phyloP scores from a whole-genome alignment of 2,113 vertebrate genomes.

The Phodopus roborovskii region DNA sequence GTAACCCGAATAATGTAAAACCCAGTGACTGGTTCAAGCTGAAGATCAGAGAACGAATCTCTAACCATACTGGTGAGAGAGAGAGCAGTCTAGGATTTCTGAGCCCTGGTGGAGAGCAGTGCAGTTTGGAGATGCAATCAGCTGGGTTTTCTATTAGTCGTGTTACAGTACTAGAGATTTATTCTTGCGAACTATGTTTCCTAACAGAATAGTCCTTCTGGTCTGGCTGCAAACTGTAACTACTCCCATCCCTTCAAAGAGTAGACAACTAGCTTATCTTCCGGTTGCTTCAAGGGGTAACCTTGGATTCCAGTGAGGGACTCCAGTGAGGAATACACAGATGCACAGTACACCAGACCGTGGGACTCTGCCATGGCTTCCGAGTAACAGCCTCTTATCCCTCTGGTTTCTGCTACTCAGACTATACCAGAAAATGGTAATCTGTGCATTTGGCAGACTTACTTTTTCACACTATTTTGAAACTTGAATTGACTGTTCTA shows the following conservation, averaged over 20 bases:
- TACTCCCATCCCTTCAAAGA: neutral
- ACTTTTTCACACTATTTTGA: conserved; percentile 39
- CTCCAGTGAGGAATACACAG: neutral
- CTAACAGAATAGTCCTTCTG: neutral
- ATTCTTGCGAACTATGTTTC: neutral
- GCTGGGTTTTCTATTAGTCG: too few species aligned
- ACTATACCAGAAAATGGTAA: neutral
- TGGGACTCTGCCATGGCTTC: neutral
- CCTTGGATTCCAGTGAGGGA: neutral
- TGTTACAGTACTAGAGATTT: neutral
- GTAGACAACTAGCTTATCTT: neutral
- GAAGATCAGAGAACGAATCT: too few species aligned
- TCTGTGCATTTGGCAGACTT: neutral
- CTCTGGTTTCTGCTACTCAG: accelerated
- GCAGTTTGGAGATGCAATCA: too few species aligned
- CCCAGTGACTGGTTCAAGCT: too few species aligned
- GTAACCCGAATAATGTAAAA: too few species aligned
- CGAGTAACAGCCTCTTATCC: neutral
- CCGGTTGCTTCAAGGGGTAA: neutral
- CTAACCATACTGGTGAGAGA: too few species aligned
- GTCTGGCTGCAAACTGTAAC: neutral
- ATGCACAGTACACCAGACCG: neutral
- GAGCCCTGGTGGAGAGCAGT: too few species aligned
- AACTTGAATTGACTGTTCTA: conserved; percentile 53
- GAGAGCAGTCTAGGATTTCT: too few species aligned